phyloP scores from a whole-genome alignment of 23 tunicate species.

The Halocynthia roretzi region DNA sequence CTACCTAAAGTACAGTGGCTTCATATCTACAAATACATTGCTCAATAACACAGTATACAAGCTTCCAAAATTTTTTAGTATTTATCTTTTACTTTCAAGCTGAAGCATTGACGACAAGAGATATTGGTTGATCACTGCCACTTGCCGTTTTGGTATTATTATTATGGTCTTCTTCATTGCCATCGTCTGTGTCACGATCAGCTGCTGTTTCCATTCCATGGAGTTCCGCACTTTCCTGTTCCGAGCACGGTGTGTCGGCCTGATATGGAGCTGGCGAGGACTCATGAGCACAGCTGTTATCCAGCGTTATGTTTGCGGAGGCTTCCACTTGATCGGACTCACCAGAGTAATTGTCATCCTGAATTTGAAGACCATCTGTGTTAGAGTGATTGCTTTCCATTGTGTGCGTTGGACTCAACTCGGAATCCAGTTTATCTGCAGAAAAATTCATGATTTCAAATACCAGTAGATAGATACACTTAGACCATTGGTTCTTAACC shows the following conservation, averaged over 20 bases:
- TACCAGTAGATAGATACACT: too few relatives aligned
- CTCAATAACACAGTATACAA: too few relatives aligned
- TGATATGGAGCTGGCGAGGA: conserved; percentile 12
- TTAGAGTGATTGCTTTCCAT: too few relatives aligned
- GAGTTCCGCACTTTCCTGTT: conserved; percentile 5
- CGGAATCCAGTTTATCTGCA: too few relatives aligned
- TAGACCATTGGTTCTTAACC: too few relatives aligned
- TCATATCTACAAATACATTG: too few relatives aligned
- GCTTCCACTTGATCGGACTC: not conserved
- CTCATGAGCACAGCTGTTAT: not conserved
- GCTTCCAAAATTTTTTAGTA: not conserved
- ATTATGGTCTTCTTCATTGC: conserved; percentile 13
- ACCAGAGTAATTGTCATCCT: too few relatives aligned
- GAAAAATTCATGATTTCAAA: too few relatives aligned
- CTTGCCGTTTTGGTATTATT: not conserved
- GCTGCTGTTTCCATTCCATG: conserved; percentile 15
- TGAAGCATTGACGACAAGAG: conserved; percentile 40
- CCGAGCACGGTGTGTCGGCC: not conserved
- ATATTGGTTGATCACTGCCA: conserved; percentile 34
- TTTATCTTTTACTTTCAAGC: not conserved
- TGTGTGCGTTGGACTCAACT: too few relatives aligned
- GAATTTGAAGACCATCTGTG: too few relatives aligned
- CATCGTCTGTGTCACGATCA: conserved; percentile 2
- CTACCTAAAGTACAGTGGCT: too few relatives aligned
- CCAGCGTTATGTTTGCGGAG: not conserved